These are phyloP conservation scores for Acrocephalus scirpaceus DNA, from an alignment of 2,797 vertebrate genomes.

Conservation along the genomic window DNA sequence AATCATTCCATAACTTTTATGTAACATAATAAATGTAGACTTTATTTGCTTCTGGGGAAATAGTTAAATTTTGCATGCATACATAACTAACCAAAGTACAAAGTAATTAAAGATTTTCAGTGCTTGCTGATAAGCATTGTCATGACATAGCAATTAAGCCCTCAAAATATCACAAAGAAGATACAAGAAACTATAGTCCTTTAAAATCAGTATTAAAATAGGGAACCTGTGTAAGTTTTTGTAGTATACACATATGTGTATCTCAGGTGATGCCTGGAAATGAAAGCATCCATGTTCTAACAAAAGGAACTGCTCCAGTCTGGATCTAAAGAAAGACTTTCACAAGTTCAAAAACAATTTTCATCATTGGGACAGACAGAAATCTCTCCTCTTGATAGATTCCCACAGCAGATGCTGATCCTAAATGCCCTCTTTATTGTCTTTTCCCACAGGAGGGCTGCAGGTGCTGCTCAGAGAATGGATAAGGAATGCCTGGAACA, in stretches of 20 bases:
- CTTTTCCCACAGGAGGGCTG: neutral
- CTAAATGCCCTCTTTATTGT: neutral
- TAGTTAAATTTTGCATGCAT: slow-evolving; percentile 73
- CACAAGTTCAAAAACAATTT: neutral
- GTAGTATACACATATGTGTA: neutral
- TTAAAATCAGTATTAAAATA: slow-evolving; percentile 60
- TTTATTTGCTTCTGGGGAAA: slow-evolving; percentile 75
- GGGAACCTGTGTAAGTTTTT: slow-evolving; percentile 35
- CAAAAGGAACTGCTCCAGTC: neutral
- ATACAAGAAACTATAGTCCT: slow-evolving; percentile 68
- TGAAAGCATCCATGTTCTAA: slow-evolving; percentile 16
- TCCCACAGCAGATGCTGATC: neutral
- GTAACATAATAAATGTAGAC: slow-evolving; percentile 72
- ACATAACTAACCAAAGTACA: slow-evolving; percentile 70
- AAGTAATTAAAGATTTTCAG: slow-evolving; percentile 79
- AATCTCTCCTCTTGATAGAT: neutral
- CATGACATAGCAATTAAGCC: slow-evolving; percentile 75
- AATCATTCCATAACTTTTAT: slow-evolving; percentile 76
- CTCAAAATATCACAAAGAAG: slow-evolving; percentile 68
- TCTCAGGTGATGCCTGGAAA: slow-evolving; percentile 22
- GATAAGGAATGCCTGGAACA: neutral
- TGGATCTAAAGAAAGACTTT: neutral
- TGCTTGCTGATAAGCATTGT: slow-evolving; percentile 73
- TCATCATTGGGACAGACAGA: neutral
- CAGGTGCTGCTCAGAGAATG: neutral